Evolutionary conservation across 2,113 vertebrate genomes (phyloP), one percentile per base, ranked within the genome.

Genomic region (Brienomyrus longianalis): DNA sequence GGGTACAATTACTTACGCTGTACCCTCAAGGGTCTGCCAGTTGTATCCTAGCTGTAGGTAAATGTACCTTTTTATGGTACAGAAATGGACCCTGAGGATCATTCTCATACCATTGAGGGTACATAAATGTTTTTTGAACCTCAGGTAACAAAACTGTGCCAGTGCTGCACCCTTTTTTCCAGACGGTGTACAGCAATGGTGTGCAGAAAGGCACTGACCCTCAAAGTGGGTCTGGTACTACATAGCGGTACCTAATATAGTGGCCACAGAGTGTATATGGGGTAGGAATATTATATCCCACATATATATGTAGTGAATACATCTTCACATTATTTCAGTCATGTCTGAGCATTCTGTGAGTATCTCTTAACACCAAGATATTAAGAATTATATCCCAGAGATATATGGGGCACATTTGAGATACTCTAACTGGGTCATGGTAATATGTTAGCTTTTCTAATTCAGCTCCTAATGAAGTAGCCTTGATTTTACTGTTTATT

Each of bases 401-500:
- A 80, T 80, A 80, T 80, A 80, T 80, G 43, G 74, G 74, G 74
- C 74, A 80, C 74, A 43, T 80, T 80, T 80, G 74, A 80, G 35
- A 80, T 43, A 43, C 35, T 80, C 35, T 80, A 80, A 80, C 13
- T 80, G 74, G 74, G 74, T 80, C 74, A 80, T 35, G 43, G 31
- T 31, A 77, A 77, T 80, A 80, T 80, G 74, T 43, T 80, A 43
- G 74, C 35, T 80, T 80, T 80, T 43, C 35, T 39, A 80, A 80
- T 80, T 80, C 74, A 2, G 74, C 74, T 80, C 74, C 35, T 39
- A 80, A 80, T 80, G 35, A 80, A 80, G 31, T 80, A 39, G 13
- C 35, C 74, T 80, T 80, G 31, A 80, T 80, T 80, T 39, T 17
- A 43, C 74, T 80, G 74, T 80, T 43, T 80, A 80, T 80, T 43